These are phyloP conservation scores for Sylvicapra grimmia DNA, from an alignment of 2,113 vertebrate species.

Conservation along the genomic window DNA sequence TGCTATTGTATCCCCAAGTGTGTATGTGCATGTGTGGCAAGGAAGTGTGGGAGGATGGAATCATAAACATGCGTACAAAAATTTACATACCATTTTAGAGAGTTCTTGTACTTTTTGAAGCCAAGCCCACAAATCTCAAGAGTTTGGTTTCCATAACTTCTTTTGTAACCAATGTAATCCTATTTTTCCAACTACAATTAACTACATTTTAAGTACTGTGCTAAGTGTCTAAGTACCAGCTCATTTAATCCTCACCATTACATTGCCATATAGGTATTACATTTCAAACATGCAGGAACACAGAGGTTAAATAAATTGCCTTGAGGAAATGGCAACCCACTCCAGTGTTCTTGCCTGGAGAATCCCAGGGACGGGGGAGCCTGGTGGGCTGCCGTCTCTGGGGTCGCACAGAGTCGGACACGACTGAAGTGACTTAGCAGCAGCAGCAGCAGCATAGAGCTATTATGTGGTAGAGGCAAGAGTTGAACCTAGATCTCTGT, in stretches of 20 bases:
- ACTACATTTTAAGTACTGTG: neutral
- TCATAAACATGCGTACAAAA: neutral
- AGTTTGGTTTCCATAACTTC: neutral
- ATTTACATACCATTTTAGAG: neutral
- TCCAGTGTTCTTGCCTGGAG: too few species aligned
- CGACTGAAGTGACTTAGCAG: too few species aligned
- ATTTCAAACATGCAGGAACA: neutral
- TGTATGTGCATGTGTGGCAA: neutral
- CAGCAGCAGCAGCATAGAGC: neutral
- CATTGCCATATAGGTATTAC: neutral
- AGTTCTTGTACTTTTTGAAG: neutral
- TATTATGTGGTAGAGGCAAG: neutral
- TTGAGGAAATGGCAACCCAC: neutral
- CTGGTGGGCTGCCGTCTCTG: too few species aligned
- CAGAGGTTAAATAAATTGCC: neutral
- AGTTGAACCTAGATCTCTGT: neutral
- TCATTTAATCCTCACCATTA: neutral
- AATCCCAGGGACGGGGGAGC: too few species aligned
- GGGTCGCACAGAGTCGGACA: too few species aligned
- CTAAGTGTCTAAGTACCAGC: neutral
- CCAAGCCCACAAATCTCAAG: neutral
- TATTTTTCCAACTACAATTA: slow-evolving; percentile 9
- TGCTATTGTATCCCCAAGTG: neutral
- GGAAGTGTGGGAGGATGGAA: neutral
- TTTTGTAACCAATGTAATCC: neutral